Base-by-base conservation (phyloP, 1,140 invertebrate genomes). In the Adelges cooleyi region DNA sequence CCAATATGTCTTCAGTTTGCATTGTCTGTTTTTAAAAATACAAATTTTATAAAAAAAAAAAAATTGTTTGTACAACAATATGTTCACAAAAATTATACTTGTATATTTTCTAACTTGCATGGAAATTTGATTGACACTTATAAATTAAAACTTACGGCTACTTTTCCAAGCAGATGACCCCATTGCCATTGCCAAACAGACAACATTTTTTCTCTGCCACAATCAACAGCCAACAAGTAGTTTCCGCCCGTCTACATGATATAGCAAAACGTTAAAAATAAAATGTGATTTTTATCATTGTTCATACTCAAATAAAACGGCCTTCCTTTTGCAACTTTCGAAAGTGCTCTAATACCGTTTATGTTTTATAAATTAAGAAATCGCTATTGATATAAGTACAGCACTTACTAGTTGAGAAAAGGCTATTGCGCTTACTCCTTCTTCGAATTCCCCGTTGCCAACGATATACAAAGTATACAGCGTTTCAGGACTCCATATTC, bases 401-500 rank as follows among this genome's bases (percentile, higher is more conserved):
- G 29, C 29, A 72, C 74, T 78, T 75, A 88, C 87, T 76, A 89
- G 74, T 73, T 91, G 86, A 1, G 92, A 95, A 76, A 96, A 97
- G 0, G 89, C 88, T 0, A 95, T 81, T 6, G 90, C 90, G 0
- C 88, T 84, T 5, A 95, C 89, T 2, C 91, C 91, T 65, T 88
- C 82, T 70, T 95, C 89, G 72, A 95, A 87, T 72, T 94, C 90
- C 0, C 87, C 87, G 84, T 91, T 90, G 11, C 91, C 88, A 68
- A 95, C 91, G 11, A 95, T 88, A 72, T 92, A 90, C 8, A 95
- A 77, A 0, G 93, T 96, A 71, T 90, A 85, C 62, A 97, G 77
- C 18, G 88, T 93, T 71, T 93, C 88, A 0, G 90, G 90, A 70
- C 91, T 91, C 93, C 93, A 97, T 68, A 97, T 90, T 38, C 92